Percentiles rank a stretch among this genome's conserved stretches.
These are phyloP conservation scores for Cosmia trapezina DNA, from an alignment of 2,888 invertebrate genomes.

Conservation along the genomic window DNA sequence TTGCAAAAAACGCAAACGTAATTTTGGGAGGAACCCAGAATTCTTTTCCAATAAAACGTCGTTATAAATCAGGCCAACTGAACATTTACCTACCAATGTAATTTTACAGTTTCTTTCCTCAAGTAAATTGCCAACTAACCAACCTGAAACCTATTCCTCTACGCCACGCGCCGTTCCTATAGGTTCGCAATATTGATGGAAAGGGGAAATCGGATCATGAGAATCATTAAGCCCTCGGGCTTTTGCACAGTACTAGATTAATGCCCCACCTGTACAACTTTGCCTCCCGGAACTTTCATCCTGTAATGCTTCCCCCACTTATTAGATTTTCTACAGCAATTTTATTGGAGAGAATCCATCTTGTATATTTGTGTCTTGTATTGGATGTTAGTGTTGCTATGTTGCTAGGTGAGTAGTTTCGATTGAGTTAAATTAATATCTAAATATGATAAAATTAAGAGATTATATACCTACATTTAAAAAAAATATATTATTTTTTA, in stretches of 20 bases:
- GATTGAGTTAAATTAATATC: background rate
- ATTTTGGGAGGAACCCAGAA: too few relatives aligned
- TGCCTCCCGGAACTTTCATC: constrained; percentile 56
- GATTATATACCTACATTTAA: too few relatives aligned
- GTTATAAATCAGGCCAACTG: background rate
- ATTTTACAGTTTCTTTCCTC: too few relatives aligned
- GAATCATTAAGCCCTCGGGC: constrained; percentile 61
- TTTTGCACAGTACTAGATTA: constrained; percentile 52
- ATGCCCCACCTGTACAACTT: constrained; percentile 58
- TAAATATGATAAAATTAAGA: too few relatives aligned
- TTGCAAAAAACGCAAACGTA: too few relatives aligned
- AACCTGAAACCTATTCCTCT: constrained; percentile 22
- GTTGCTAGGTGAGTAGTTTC: background rate
- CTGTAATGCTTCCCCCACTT: constrained; percentile 50
- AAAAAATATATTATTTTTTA: too few relatives aligned
- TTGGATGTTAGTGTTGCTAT: constrained; percentile 1
- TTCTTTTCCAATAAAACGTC: background rate
- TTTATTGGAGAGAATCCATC: constrained; percentile 47
- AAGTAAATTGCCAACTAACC: constrained; percentile 10
- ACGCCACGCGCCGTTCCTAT: background rate
- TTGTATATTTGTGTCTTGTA: constrained; percentile 26
- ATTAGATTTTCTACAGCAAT: constrained; percentile 63
- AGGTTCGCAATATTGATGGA: constrained; percentile 55
- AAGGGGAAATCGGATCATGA: constrained; percentile 59
- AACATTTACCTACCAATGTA: background rate